These are phyloP conservation scores for Oscheius sp. DNA, from an alignment of 1,140 invertebrate genomes.

Conservation along the genomic window DNA sequence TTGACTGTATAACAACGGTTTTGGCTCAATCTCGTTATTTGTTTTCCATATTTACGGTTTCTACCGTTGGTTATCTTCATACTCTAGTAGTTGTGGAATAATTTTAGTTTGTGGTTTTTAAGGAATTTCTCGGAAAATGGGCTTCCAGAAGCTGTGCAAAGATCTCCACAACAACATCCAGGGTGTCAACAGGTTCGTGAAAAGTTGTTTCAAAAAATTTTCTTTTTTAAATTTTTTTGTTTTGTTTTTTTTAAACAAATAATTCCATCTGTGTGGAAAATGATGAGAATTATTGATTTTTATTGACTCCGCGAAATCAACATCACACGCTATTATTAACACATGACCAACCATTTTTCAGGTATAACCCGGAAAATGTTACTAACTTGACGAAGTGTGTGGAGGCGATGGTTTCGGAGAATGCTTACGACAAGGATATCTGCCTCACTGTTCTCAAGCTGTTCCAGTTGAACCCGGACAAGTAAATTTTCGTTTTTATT, in stretches of 20 bases:
- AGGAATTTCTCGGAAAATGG: neutral
- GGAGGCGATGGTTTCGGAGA: slow-evolving; percentile 45
- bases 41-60: neutral
- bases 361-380: slow-evolving; percentile 38
- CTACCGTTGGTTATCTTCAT: neutral
- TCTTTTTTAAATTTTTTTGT: too few species aligned
- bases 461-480: slow-evolving; percentile 54
- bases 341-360: neutral
- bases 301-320: too few species aligned
- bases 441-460: slow-evolving; percentile 56
- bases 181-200: slow-evolving; percentile 23
- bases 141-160: slow-evolving; percentile 16
- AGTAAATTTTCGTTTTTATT: slow-evolving; percentile 31
- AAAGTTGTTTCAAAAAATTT: neutral
- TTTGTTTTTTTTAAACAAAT: too few species aligned
- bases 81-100: too few species aligned
- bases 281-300: neutral
- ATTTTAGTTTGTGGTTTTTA: too few species aligned
- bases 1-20: too few species aligned
- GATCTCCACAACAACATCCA: slow-evolving; percentile 26
- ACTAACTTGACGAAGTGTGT: slow-evolving; percentile 26
- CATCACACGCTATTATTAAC: too few species aligned
- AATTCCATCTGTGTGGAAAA: neutral
- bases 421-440: slow-evolving; percentile 59
- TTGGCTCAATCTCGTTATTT: too few species aligned